Percentiles rank a stretch among this genome's conserved stretches.
phyloP scores from a whole-genome alignment of 2,888 invertebrate species.

The Cryptus armator region DNA sequence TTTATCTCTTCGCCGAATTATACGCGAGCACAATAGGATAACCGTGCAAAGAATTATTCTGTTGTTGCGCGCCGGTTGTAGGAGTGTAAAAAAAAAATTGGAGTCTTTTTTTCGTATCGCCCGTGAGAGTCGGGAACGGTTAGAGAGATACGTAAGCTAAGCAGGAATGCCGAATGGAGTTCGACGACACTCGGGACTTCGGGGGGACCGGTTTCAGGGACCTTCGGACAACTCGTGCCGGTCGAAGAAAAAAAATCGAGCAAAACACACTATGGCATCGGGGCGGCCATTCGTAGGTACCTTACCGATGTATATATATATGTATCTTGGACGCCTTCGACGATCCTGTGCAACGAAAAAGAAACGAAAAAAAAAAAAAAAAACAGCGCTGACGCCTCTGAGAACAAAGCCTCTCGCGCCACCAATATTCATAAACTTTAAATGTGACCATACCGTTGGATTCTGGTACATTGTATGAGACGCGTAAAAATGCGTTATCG shows the following conservation, averaged over 20 bases:
- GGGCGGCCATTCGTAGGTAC: constrained; percentile 32
- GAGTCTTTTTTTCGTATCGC: constrained; percentile 20
- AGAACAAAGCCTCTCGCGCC: background rate
- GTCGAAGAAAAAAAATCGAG: constrained; percentile 61
- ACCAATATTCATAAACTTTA: background rate
- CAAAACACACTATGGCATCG: constrained; percentile 46
- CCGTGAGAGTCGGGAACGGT: constrained; percentile 22
- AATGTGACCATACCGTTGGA: background rate
- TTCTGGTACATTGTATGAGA: background rate
- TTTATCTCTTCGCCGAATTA: background rate
- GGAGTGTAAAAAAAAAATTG: constrained; percentile 3
- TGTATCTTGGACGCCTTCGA: background rate
- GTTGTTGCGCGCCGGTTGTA: background rate
- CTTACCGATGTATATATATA: constrained; percentile 41
- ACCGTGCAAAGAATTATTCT: background rate
- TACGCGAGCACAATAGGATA: background rate
- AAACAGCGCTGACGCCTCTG: background rate
- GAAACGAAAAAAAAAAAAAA: constrained; percentile 6
- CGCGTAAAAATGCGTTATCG: constrained; percentile 14
- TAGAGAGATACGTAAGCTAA: constrained; percentile 70
- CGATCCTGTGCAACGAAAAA: constrained; percentile 15
- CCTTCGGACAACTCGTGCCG: constrained; percentile 76
- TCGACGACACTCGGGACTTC: constrained; percentile 82
- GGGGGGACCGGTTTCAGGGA: constrained; percentile 83
- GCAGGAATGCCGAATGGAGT: constrained; percentile 83